Percentiles rank a stretch among this genome's conserved stretches.
These are phyloP conservation scores for Nemoura dubitans DNA, from an alignment of 2,888 invertebrate species.

Conservation along the genomic window DNA sequence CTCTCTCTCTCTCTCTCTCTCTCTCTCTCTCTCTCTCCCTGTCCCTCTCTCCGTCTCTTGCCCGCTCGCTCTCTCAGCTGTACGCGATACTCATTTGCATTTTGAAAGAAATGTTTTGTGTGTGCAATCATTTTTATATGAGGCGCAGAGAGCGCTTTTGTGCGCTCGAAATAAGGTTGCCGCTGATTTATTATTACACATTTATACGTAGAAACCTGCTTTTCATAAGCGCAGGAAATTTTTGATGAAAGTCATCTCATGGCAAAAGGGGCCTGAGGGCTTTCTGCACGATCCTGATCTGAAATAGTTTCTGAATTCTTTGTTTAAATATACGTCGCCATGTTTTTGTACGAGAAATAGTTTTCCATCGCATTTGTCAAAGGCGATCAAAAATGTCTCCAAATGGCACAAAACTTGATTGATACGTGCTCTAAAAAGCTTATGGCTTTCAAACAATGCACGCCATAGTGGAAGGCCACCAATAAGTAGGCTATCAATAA, in stretches of 20 bases:
- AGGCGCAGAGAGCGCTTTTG: background rate
- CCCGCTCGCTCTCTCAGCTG: background rate
- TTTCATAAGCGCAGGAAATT: slow-evolving; percentile 9
- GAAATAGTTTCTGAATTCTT: background rate
- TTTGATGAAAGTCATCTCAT: slow-evolving; percentile 7
- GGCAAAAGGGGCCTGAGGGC: background rate
- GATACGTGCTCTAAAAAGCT: background rate
- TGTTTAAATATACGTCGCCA: background rate
- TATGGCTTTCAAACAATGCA: background rate
- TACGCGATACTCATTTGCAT: slow-evolving; percentile 21
- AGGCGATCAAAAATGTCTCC: background rate
- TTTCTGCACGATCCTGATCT: background rate
- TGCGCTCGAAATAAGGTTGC: background rate
- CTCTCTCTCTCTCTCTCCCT: background rate
- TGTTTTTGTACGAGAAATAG: slow-evolving; percentile 19
- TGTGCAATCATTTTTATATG: slow-evolving; percentile 10
- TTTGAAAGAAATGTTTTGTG: slow-evolving; percentile 33
- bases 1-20: background rate
- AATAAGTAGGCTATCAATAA: background rate
- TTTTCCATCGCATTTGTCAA: background rate
- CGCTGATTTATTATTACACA: background rate
- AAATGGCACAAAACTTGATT: background rate
- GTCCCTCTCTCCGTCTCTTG: too few relatives aligned
- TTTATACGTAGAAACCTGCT: slow-evolving; percentile 4
- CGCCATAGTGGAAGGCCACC: background rate